These are phyloP conservation scores for Corapipo altera DNA, from an alignment of 2,113 vertebrate genomes.

Conservation along the genomic window DNA sequence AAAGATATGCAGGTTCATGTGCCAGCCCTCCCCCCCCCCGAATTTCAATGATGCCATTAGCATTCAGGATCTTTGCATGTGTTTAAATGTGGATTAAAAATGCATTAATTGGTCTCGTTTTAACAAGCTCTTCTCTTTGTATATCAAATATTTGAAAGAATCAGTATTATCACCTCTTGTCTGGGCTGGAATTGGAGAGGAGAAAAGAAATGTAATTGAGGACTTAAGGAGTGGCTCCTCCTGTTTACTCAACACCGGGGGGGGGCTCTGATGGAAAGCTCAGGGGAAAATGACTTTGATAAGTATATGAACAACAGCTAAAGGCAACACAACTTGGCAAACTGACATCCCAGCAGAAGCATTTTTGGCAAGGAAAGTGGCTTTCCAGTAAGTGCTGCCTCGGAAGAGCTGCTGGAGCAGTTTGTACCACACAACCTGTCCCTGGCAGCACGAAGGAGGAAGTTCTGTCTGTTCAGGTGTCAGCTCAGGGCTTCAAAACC, in stretches of 20 bases:
- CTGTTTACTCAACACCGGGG: constrained; percentile 19
- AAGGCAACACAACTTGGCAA: neutral
- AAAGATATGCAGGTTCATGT: constrained; percentile 19
- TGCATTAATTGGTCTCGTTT: constrained; percentile 70
- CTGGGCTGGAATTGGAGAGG: constrained; percentile 45
- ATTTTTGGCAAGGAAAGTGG: neutral
- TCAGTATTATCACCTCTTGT: constrained; percentile 59
- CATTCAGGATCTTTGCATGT: constrained; percentile 61
- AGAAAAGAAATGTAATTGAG: constrained; percentile 61
- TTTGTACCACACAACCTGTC: neutral
- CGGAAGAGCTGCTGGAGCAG: neutral
- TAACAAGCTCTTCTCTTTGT: constrained; percentile 67
- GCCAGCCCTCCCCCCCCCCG: neutral
- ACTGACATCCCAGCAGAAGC: neutral
- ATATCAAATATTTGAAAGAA: constrained; percentile 72
- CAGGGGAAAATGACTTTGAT: constrained; percentile 25
- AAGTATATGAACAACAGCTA: neutral
- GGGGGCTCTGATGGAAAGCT: neutral
- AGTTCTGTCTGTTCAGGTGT: neutral
- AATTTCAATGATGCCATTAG: constrained; percentile 57
- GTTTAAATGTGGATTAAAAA: constrained; percentile 71
- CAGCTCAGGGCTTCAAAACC: neutral
- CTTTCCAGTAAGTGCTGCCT: neutral
- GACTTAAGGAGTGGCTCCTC: constrained; percentile 38
- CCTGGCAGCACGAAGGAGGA: neutral